These are phyloP conservation scores for Formicarius rufipectus DNA, from an alignment of 2,113 vertebrate species.

Conservation along the genomic window DNA sequence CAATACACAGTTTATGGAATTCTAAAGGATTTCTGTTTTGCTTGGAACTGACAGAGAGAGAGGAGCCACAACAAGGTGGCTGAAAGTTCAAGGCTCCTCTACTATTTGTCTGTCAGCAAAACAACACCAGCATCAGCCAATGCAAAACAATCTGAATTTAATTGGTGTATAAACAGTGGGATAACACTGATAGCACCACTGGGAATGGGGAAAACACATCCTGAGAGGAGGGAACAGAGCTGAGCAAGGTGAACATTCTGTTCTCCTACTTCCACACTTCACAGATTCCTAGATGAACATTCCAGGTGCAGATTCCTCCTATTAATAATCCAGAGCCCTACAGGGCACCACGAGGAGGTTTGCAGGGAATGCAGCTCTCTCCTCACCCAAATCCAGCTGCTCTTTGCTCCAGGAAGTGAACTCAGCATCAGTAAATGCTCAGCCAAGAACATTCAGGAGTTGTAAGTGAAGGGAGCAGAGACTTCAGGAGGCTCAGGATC, in stretches of 20 bases:
- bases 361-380: neutral
- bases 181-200: neutral
- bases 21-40: neutral
- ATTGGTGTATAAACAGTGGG: neutral
- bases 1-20: neutral
- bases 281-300: neutral
- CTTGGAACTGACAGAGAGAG: neutral
- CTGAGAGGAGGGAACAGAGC: neutral
- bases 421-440: neutral
- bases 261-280: rapidly evolving
- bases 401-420: rapidly evolving
- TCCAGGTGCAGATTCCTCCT: neutral
- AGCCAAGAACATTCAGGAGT: neutral
- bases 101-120: neutral
- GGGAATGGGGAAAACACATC: neutral
- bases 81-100: neutral
- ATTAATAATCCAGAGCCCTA: neutral
- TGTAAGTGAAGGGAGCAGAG: neutral
- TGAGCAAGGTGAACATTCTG: neutral
- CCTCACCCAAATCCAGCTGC: neutral
- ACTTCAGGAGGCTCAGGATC: neutral
- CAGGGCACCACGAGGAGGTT: neutral
- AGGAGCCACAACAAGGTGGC: neutral
- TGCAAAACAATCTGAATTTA: neutral
- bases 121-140: neutral